phyloP scores from a whole-genome alignment of 2,113 vertebrate genomes.

The Amblyopsis rosae region DNA sequence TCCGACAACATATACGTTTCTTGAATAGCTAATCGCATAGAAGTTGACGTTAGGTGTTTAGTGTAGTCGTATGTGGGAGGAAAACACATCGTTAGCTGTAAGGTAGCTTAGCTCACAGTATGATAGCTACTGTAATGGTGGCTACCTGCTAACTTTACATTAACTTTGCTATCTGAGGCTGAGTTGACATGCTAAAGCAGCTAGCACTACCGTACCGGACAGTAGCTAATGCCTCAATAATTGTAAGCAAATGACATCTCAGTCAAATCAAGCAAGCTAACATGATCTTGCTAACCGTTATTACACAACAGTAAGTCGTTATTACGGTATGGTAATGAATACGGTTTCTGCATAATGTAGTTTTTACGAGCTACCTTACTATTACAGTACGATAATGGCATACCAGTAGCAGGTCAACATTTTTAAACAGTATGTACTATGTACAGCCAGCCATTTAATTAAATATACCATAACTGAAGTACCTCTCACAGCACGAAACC shows the following conservation, averaged over 20 bases:
- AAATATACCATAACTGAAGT: too few species aligned
- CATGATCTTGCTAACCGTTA: neutral
- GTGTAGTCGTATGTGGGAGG: neutral
- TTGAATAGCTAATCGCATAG: neutral
- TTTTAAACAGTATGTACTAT: too few species aligned
- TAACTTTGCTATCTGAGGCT: slow-evolving; percentile 47
- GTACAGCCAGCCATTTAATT: too few species aligned
- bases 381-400: too few species aligned
- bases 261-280: neutral
- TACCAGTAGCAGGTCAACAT: neutral
- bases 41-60: neutral
- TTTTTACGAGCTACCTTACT: slow-evolving; percentile 13
- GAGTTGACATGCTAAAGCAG: slow-evolving; percentile 9
- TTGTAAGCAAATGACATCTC: too few species aligned
- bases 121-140: slow-evolving; percentile 43
- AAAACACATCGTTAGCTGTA: too few species aligned
- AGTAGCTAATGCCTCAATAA: too few species aligned
- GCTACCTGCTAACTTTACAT: slow-evolving; percentile 49
- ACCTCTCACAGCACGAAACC: too few species aligned
- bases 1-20: too few species aligned
- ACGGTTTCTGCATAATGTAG: slow-evolving; percentile 25
- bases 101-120: slow-evolving; percentile 25
- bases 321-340: slow-evolving; percentile 5
- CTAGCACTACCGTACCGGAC: too few species aligned
- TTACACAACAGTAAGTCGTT: slow-evolving; percentile 1